Evolutionary conservation across 2,113 vertebrate genomes (phyloP).

Genomic region (Phocoena sinus): DNA sequence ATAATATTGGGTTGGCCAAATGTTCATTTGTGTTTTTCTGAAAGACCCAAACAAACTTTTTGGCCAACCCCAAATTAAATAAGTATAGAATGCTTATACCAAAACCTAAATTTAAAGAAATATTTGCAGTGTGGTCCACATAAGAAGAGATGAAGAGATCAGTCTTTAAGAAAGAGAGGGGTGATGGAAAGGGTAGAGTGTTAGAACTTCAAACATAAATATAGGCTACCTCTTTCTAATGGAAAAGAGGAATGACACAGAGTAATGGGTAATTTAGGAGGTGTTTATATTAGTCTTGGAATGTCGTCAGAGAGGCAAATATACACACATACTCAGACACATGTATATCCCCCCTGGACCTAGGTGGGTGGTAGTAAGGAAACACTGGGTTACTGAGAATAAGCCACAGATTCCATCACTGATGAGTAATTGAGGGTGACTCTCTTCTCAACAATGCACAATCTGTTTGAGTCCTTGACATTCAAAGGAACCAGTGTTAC

Average conservation of each 20-base stretch:
- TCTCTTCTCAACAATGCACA: conserved; percentile 31
- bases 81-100: not conserved
- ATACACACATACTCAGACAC: conserved; percentile 33
- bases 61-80: not conserved
- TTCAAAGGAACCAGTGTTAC: conserved; percentile 59
- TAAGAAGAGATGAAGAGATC: not conserved
- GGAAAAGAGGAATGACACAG: conserved; percentile 31
- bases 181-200: not conserved
- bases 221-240: conserved; percentile 25
- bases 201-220: conserved; percentile 39
- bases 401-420: conserved; percentile 51
- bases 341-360: not conserved
- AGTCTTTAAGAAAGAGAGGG: not conserved
- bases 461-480: conserved; percentile 29
- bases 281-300: conserved; percentile 69
- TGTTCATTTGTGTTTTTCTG: no score
- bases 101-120: not conserved
- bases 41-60: no score
- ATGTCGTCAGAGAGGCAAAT: conserved; percentile 58
- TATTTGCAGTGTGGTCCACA: not conserved
- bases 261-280: conserved; percentile 58
- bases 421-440: conserved; percentile 45
- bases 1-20: not conserved
- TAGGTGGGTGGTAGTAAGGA: conserved; percentile 43
- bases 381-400: conserved; percentile 35